Evolutionary conservation across 2,113 vertebrate genomes (phyloP).

Genomic region (Emydocephalus ijimae): DNA sequence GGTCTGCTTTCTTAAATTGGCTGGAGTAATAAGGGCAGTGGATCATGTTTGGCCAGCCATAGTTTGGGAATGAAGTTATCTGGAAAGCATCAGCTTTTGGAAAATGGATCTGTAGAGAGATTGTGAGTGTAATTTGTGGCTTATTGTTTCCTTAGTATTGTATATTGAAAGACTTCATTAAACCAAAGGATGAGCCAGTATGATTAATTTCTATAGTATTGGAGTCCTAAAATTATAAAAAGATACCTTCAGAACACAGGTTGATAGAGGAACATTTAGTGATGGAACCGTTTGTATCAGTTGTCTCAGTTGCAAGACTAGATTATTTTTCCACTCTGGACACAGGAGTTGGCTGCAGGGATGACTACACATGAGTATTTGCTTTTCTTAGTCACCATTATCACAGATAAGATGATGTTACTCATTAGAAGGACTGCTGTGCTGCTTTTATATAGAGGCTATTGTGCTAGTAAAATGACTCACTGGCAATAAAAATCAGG

Average conservation of each 20-base stretch:
- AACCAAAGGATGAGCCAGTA: background rate
- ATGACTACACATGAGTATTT: background rate
- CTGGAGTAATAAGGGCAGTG: background rate
- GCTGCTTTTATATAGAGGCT: background rate
- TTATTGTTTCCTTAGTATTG: background rate
- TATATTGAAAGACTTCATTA: background rate
- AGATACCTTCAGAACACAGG: background rate
- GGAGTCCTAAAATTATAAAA: background rate
- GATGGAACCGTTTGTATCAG: too few species aligned
- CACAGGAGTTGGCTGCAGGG: background rate
- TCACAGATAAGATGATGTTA: conserved; percentile 2
- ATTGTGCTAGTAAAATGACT: conserved; percentile 14
- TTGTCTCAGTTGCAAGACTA: background rate
- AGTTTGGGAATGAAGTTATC: background rate
- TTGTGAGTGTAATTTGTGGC: background rate
- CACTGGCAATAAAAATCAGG: conserved; percentile 10
- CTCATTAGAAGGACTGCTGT: background rate
- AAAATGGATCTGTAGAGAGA: background rate
- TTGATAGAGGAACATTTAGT: background rate
- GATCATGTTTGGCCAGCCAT: background rate
- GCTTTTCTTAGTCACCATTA: conserved; percentile 24
- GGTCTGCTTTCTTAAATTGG: background rate
- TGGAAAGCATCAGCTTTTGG: background rate
- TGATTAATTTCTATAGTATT: background rate
- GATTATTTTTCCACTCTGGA: background rate